A percentile compares a stretch with the other conserved stretches of the same genome.
These are phyloP conservation scores for Papilio demoleus DNA, from an alignment of 2,888 invertebrate species.

Conservation along the genomic window DNA sequence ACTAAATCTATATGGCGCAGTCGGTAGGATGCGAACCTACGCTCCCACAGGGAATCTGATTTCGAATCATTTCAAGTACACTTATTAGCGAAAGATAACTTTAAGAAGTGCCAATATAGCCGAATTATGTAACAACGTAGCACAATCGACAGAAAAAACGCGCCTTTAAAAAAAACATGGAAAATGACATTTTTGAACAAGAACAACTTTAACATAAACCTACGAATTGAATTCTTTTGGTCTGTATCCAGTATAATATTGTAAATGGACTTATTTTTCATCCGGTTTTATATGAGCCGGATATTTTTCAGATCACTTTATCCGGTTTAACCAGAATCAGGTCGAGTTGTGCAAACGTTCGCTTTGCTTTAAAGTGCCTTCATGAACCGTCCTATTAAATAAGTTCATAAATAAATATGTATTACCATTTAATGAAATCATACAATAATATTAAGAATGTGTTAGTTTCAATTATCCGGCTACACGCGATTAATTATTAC, in stretches of 20 bases:
- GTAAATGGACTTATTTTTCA: conserved; percentile 39
- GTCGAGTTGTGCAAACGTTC: conserved; percentile 31
- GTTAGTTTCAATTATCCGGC: too few relatives aligned
- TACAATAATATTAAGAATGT: too few relatives aligned
- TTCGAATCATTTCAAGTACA: too few relatives aligned
- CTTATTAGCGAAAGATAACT: too few relatives aligned
- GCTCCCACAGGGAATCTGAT: too few relatives aligned
- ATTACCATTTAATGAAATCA: neutral
- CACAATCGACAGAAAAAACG: too few relatives aligned
- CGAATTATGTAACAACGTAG: too few relatives aligned
- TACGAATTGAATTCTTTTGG: conserved; percentile 1
- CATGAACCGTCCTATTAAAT: neutral
- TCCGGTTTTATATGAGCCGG: conserved; percentile 21
- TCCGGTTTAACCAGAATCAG: conserved; percentile 27
- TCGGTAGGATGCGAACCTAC: too few relatives aligned
- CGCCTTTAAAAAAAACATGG: neutral
- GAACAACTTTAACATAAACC: conserved; percentile 2
- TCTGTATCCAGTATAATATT: conserved; percentile 8
- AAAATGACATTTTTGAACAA: neutral
- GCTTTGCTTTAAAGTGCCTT: conserved; percentile 18
- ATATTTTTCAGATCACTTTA: conserved; percentile 32
- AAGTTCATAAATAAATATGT: neutral
- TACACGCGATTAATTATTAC: too few relatives aligned
- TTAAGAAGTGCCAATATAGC: too few relatives aligned
- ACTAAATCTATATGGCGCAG: too few relatives aligned